Conservation (phyloP, 2,888 invertebrate genomes). For the Metellina segmentata region DNA sequence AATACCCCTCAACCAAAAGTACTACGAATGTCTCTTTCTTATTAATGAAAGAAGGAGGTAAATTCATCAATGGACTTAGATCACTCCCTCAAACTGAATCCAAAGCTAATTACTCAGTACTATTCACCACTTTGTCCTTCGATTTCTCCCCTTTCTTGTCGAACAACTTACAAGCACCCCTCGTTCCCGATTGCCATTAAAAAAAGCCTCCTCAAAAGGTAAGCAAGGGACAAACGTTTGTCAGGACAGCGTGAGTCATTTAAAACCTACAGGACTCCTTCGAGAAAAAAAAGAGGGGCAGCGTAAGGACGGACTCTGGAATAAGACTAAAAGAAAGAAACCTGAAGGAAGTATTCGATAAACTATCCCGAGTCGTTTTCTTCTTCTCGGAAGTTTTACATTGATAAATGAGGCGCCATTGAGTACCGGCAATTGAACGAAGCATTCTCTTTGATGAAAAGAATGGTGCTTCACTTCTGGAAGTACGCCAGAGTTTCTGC, state of each 20-base stretch:
- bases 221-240: background rate
- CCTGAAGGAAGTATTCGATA: constrained; percentile 31
- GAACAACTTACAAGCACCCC: background rate
- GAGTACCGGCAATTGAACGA: constrained; percentile 21
- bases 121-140: background rate
- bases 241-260: background rate
- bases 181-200: background rate
- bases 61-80: too few species aligned
- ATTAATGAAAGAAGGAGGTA: too few species aligned
- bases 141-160: background rate
- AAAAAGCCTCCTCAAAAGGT: background rate
- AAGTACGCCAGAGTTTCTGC: constrained; percentile 27
- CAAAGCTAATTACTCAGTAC: too few species aligned
- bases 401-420: constrained; percentile 47
- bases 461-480: constrained; percentile 29
- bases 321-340: constrained; percentile 3
- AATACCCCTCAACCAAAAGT: too few species aligned
- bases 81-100: too few species aligned
- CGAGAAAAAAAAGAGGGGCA: background rate
- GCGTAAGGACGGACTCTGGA: background rate
- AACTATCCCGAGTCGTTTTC: constrained; percentile 17
- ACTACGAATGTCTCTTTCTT: too few species aligned
- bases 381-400: constrained; percentile 38
- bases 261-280: background rate
- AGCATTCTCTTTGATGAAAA: constrained; percentile 42